These are phyloP conservation scores for Beroe forskalii DNA, from an alignment of 37 sponge, comb jelly and placozoan species.

Conservation along the genomic window DNA sequence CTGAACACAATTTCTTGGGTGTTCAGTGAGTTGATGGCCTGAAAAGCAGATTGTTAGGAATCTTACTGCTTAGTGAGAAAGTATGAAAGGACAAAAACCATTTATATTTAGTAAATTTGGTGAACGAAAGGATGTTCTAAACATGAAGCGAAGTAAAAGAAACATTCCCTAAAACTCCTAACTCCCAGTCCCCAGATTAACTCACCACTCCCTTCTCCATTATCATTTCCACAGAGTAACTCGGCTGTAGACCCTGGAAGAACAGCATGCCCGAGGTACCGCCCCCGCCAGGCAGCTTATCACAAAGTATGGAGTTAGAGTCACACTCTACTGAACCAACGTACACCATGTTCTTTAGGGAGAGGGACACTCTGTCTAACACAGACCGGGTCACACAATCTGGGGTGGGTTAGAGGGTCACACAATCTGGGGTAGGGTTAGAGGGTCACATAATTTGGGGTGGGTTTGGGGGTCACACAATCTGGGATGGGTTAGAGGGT, in stretches of 20 bases:
- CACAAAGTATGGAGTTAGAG: conserved; percentile 25
- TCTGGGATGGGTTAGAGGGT: neutral
- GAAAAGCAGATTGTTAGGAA: neutral
- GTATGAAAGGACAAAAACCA: neutral
- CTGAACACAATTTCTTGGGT: conserved; percentile 52
- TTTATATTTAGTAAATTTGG: too few relatives aligned
- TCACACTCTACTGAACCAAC: conserved; percentile 45
- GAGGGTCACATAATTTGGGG: neutral
- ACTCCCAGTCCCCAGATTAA: too few relatives aligned
- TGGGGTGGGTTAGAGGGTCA: neutral
- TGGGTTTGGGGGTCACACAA: neutral
- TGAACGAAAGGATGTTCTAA: too few relatives aligned
- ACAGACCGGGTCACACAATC: neutral
- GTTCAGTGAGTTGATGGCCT: neutral
- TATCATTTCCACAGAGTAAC: neutral
- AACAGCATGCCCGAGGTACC: neutral
- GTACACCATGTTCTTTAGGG: conserved; percentile 31
- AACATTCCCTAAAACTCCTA: too few relatives aligned
- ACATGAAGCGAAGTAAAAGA: too few relatives aligned
- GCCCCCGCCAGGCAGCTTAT: neutral
- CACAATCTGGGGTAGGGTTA: neutral
- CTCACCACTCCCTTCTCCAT: conserved; percentile 5
- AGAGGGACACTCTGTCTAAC: conserved; percentile 41
- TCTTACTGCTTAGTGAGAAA: neutral
- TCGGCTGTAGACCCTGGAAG: neutral